Evolutionary conservation across 92 coral and sea anemone species (phyloP), one percentile per base, ranked within the genome.

Genomic region (Porites cylindrica): DNA sequence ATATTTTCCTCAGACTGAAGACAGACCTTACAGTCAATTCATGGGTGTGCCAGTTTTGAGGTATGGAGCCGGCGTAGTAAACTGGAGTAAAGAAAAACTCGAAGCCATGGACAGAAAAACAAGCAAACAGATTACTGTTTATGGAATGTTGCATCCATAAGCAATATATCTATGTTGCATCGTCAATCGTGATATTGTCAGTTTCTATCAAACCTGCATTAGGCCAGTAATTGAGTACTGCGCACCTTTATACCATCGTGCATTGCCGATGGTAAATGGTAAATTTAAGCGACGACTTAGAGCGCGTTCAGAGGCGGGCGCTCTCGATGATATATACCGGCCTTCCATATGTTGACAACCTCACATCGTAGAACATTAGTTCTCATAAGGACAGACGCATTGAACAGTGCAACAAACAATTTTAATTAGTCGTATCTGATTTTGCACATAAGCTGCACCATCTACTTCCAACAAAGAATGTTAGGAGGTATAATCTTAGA

Each of bases 161-260:
- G 38, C 3, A 24, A 24, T 24, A 24, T 24, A 24, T 24, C 29
- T 24, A 1, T 1, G 29, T 24, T 1, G 29, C 29, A 24, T 24
- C 29, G 29, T 85, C 79, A 23, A 8, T 43, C 17, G 6, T 60
- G 78, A 86, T n/a, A 86, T 86, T 59, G 6, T 86, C 77, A 86
- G 47, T 51, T 78, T 78, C 43, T 66, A 78, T 59, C 78, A 60
- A 51, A 89, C 79, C 6, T 76, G 84, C 53, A 76, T 83, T 54
- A 51, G 85, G 21, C 85, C 78, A 18, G 78, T 83, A 16, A 51
- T 83, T 4, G 73, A 24, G 1, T 24, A 24, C 29, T 24, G 29
- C 29, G 29, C 29, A 24, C 29, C 29, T 24, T 24, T 24, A 24
- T 24, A 24, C 29, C 29, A 24, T 24, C 29, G 29, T 24, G 29